Base-by-base conservation (phyloP, 1,140 invertebrate genomes). In the Amphibalanus amphitrite region DNA sequence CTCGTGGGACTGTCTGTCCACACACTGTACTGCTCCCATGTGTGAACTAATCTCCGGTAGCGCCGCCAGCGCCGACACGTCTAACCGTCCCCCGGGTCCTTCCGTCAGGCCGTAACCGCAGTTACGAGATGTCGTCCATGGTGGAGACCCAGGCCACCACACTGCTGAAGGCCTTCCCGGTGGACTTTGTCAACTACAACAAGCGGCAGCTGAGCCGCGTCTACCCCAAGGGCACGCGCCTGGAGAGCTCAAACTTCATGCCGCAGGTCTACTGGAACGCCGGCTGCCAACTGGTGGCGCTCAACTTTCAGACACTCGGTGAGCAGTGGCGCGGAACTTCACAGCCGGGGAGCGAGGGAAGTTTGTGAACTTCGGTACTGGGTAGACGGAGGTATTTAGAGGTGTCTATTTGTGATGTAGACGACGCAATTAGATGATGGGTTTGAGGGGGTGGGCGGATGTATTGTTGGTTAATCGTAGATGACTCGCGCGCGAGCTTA, bases 261-360 rank as follows among this genome's bases (percentile, higher is more conserved):
- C 97, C 97, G 13, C 96, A 98, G 84, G 90, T 98, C 59, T 99
- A 98, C 81, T 99, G 97, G 97, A 99, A 99, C 81, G 95, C 95
- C 10, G 97, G 97, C 0, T 99, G 96, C 81, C 97, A 99, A 79
- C 84, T 99, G 79, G 97, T 99, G 15, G 95, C 97, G 0, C 84
- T 99, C 0, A 99, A 99, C 82, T 99, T 94, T 82, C 97, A 99
- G 83, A 98, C 96, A 0, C 82, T 98, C 64, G 90, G 90, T 87
- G 81, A 78, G 76, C 74, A 64, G 65, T 17, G 33, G 33, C 33
- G 4, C 33, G 4, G 4, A 15, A 38, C 15, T 38, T 38, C 33
- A n/a, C 33, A 38, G 33, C 4, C 33, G 33, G 4, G 4, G 33
- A 15, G 33, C 15, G 33, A 38, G 33, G 4, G 33, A 4, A 38